A percentile compares a stretch with the other conserved stretches of the same genome.
Conservation (phyloP, 2,797 vertebrate genomes). For the Danio albolineatus region DNA sequence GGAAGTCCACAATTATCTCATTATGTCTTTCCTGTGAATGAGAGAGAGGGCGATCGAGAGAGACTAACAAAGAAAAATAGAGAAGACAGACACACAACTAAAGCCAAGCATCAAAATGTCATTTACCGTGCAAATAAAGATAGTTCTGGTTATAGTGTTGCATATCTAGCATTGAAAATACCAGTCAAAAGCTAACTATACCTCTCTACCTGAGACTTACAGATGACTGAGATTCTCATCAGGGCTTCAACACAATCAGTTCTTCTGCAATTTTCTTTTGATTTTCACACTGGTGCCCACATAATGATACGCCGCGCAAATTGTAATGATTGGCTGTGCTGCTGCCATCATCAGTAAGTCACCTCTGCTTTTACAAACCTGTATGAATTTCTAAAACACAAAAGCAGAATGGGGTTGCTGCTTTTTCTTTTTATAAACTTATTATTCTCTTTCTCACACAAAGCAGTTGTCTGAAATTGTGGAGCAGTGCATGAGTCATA, state of each 20-base stretch:
- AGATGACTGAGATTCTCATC: not conserved
- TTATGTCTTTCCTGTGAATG: conserved; percentile 22
- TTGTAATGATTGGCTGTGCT: not conserved
- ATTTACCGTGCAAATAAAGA: not conserved
- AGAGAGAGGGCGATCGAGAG: not conserved
- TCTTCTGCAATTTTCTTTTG: not conserved
- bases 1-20: conserved; percentile 18
- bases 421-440: not conserved
- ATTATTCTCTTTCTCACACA: not conserved
- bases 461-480: not conserved
- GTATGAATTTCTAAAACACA: not conserved
- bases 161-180: not conserved
- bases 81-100: conserved; percentile 2
- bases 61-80: conserved; percentile 8
- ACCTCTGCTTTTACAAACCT: not conserved
- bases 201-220: not conserved
- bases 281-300: not conserved
- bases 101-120: conserved; percentile 27
- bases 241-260: not conserved
- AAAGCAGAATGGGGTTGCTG: not conserved
- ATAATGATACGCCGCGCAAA: not conserved
- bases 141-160: conserved; percentile 1
- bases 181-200: not conserved
- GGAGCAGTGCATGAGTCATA: not conserved
- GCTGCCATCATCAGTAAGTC: not conserved